Evolutionary conservation across 1,140 invertebrate genomes (phyloP).

Genomic region (Thalassaphorura encarpata): DNA sequence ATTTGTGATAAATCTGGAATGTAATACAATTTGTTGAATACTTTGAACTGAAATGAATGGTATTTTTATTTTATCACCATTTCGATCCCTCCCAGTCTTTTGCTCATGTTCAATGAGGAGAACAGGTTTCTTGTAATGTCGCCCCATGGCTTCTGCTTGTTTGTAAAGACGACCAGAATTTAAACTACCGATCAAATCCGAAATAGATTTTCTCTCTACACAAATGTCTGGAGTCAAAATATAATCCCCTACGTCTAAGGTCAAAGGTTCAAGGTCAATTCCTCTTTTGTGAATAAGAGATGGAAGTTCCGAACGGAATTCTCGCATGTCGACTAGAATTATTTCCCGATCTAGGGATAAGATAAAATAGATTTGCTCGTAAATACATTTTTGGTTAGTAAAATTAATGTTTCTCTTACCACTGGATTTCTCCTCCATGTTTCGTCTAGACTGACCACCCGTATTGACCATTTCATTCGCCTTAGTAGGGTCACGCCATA

Average conservation of each 20-base stretch:
- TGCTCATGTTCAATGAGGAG: slow-evolving; percentile 96
- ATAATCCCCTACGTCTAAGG: slow-evolving; percentile 81
- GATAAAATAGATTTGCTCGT: slow-evolving; percentile 1
- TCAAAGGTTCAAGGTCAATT: slow-evolving; percentile 86
- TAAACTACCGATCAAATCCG: slow-evolving; percentile 92
- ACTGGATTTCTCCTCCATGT: slow-evolving; percentile 36
- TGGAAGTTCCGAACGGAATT: slow-evolving; percentile 94
- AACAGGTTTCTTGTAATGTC: slow-evolving; percentile 77
- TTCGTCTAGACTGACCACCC: slow-evolving; percentile 50
- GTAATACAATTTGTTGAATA: neutral
- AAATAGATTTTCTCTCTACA: slow-evolving; percentile 93
- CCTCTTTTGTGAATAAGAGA: slow-evolving; percentile 84
- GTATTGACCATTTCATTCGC: slow-evolving; percentile 37
- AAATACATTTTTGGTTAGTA: neutral
- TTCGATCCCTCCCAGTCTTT: slow-evolving; percentile 50
- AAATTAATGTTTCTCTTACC: neutral
- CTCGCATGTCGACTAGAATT: slow-evolving; percentile 94
- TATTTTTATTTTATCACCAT: slow-evolving; percentile 10
- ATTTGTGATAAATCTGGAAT: slow-evolving; percentile 22
- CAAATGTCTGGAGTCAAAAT: slow-evolving; percentile 93
- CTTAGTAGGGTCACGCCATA: slow-evolving; percentile 43
- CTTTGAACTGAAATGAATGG: neutral
- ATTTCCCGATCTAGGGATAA: slow-evolving; percentile 40
- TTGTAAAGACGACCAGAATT: slow-evolving; percentile 86
- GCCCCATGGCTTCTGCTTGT: slow-evolving; percentile 81